Evolutionary conservation across 2,888 invertebrate genomes (phyloP).

Genomic region (Siphlonurus alternatus): DNA sequence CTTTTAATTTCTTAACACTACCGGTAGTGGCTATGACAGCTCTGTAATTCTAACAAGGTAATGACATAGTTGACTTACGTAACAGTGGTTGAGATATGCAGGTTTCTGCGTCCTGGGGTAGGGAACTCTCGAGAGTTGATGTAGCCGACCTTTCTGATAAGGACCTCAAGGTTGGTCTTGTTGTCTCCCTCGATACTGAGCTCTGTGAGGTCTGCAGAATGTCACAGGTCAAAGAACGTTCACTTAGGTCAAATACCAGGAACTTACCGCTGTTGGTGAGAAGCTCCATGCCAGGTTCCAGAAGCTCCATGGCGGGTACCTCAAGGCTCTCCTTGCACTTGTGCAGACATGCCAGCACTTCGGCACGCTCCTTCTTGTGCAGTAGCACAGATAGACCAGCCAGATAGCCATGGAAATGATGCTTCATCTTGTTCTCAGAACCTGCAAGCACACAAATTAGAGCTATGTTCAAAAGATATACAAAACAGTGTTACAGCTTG

Average conservation of each 20-base stretch:
- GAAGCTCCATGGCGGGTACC: conserved; percentile 53
- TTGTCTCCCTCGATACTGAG: conserved; percentile 85
- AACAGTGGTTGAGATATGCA: conserved; percentile 65
- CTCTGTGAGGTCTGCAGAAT: conserved; percentile 52
- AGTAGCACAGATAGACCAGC: conserved; percentile 68
- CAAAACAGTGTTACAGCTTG: neutral
- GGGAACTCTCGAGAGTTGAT: conserved; percentile 82
- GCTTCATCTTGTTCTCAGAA: conserved; percentile 77
- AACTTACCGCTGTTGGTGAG: conserved; percentile 40
- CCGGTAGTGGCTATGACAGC: too few species aligned
- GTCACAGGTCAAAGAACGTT: neutral
- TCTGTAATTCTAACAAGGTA: too few species aligned
- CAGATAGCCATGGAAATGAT: conserved; percentile 75
- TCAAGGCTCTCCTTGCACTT: conserved; percentile 68
- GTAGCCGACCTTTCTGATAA: conserved; percentile 77
- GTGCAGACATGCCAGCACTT: conserved; percentile 59
- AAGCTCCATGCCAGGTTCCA: conserved; percentile 64
- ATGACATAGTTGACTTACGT: conserved; percentile 39
- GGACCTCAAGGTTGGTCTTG: conserved; percentile 71
- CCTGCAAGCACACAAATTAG: conserved; percentile 31
- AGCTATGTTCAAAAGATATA: neutral
- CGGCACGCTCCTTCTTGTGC: conserved; percentile 54
- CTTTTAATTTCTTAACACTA: too few species aligned
- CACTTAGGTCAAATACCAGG: neutral
- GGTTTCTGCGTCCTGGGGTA: conserved; percentile 83